Evolutionary conservation across 1,140 invertebrate species (phyloP), one percentile per base, ranked within the genome.

Genomic region (Solenopsis invicta): DNA sequence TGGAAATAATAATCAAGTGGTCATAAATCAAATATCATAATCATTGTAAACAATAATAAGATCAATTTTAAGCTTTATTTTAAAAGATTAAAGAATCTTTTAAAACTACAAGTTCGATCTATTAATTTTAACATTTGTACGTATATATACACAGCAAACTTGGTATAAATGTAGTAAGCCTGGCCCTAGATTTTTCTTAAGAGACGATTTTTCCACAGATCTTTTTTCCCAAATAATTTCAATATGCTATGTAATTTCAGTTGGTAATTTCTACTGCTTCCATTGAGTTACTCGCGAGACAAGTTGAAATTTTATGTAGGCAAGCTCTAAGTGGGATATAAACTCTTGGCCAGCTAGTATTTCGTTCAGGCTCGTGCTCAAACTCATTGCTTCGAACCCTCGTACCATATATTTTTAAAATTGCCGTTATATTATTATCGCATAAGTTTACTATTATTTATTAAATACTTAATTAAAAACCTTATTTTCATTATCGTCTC

Each of bases 321-420:
- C 67, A 74, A 59, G 41, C 37, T 67, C 45, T 74, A 82, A 74
- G 52, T 59, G 41, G 45, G 66, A 74, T 82, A 82, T 82, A 82
- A 72, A 82, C 52, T 74, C 50, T 34, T 45, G 21, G 67, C 67
- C 41, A 59, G 80, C 59, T 74, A 45, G 21, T 45, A 82, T 41
- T 72, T 82, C 34, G 64, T n/a, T 81, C 50, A 45, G 56, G 48
- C n/a, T 69, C 21, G n/a, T 16, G 66, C 16, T 81, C 8, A 9
- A 66, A 66, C 34, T 66, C 21, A 24, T 82, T 82, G 24, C 37
- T 48, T 29, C 37, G 16, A 82, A 72, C 41, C 10, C 50, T 81
- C 13, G 3, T 72, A 72, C 18, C 34, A 4, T 45, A 29, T 3
- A 34, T 59, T 82, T 56, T 50, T 24, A 45, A 10, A 4, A 21